Conservation (phyloP, 2,888 invertebrate genomes). For the Leptinotarsa peninsularis region DNA sequence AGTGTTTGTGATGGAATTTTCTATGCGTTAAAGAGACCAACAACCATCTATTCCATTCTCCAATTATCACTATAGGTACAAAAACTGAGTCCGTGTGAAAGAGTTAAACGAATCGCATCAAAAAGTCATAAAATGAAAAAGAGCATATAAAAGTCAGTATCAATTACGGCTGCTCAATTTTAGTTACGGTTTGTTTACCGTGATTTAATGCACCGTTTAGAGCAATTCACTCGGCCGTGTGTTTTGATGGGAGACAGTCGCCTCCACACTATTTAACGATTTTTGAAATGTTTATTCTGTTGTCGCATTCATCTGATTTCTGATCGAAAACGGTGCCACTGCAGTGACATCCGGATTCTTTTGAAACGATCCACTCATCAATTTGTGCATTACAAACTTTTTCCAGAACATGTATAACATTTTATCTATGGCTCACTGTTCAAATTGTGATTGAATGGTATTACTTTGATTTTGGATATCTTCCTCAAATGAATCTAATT, state of each 20-base stretch:
- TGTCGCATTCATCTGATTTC: not conserved
- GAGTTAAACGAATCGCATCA: constrained; percentile 10
- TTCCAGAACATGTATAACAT: no score
- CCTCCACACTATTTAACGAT: constrained; percentile 5
- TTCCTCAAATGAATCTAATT: no score
- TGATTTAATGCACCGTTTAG: constrained; percentile 28
- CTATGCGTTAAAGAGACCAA: not conserved
- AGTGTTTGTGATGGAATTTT: not conserved
- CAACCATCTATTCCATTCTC: not conserved
- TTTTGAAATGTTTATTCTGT: not conserved
- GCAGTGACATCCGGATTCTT: no score
- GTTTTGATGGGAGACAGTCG: constrained; percentile 15
- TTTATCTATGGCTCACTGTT: no score
- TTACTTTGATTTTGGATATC: no score
- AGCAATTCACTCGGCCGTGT: constrained; percentile 21
- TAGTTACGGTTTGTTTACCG: constrained; percentile 27
- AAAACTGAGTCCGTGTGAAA: constrained; percentile 8
- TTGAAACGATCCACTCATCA: no score
- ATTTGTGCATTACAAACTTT: no score
- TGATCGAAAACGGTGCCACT: not conserved
- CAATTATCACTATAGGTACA: not conserved
- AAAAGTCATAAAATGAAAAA: constrained; percentile 11
- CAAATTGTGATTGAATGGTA: no score
- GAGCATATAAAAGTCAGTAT: constrained; percentile 14
- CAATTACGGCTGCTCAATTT: constrained; percentile 21